Conservation (phyloP, 2,113 vertebrate genomes). For the Regulus satrapa region DNA sequence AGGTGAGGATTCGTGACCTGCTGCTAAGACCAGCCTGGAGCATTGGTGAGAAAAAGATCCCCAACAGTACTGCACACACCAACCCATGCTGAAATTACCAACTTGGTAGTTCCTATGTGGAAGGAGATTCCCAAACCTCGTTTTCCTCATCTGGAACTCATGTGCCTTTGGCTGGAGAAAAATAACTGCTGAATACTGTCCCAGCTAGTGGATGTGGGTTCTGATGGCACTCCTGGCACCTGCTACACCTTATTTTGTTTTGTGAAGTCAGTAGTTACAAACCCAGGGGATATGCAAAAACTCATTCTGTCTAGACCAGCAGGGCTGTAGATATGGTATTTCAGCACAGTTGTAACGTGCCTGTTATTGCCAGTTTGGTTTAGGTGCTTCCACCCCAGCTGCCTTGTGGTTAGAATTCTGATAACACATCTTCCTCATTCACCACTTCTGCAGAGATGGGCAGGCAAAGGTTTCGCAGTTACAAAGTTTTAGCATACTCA, state of each 20-base stretch:
- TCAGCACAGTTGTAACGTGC: neutral
- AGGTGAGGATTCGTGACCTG: rapidly evolving
- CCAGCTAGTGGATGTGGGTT: neutral
- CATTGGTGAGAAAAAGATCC: neutral
- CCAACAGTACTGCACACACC: too few species aligned
- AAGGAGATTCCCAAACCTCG: neutral
- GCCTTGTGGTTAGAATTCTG: neutral
- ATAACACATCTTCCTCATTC: neutral
- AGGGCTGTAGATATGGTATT: slow-evolving; percentile 21
- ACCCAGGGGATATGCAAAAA: slow-evolving; percentile 63
- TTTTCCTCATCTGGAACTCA: neutral
- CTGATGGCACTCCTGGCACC: neutral
- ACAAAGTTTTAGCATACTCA: too few species aligned
- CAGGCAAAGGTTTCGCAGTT: neutral
- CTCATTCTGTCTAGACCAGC: slow-evolving; percentile 65
- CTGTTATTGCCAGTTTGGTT: neutral
- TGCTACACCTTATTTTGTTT: neutral
- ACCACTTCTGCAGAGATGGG: neutral
- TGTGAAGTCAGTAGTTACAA: slow-evolving; percentile 63
- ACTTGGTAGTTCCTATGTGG: rapidly evolving
- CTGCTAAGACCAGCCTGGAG: neutral
- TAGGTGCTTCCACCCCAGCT: neutral
- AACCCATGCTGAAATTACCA: neutral
- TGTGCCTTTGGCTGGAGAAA: neutral
- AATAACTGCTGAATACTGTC: neutral